Conservation (phyloP, 2,888 invertebrate species). For the Agonum fuliginosum region DNA sequence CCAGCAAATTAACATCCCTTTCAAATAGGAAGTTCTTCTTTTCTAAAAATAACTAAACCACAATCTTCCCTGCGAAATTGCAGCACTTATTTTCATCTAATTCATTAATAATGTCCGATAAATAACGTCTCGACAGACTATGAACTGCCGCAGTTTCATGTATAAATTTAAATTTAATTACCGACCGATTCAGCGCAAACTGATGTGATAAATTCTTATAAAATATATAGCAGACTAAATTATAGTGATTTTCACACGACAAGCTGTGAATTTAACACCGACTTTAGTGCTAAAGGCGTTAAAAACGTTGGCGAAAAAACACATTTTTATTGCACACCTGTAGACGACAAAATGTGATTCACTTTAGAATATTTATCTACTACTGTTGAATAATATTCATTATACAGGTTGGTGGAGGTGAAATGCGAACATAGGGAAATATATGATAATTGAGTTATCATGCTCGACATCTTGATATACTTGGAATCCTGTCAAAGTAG, state of each 20-base stretch:
- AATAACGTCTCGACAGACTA: neutral
- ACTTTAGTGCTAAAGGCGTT: too few relatives aligned
- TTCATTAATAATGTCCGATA: neutral
- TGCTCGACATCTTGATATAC: too few relatives aligned
- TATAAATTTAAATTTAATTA: conserved; percentile 50
- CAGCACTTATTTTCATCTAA: neutral
- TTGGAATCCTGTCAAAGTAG: too few relatives aligned
- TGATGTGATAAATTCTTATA: neutral
- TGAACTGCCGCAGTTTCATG: conserved; percentile 35
- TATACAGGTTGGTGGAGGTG: too few relatives aligned
- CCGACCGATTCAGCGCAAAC: neutral
- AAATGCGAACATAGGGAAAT: too few relatives aligned
- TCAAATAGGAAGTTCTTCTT: too few relatives aligned
- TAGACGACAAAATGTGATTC: neutral
- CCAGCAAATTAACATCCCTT: too few relatives aligned
- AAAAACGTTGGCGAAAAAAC: neutral
- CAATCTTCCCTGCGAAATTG: neutral
- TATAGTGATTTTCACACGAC: neutral
- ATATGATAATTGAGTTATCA: too few relatives aligned
- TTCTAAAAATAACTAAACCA: too few relatives aligned
- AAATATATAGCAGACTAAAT: neutral
- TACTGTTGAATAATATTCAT: too few relatives aligned
- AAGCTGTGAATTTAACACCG: too few relatives aligned
- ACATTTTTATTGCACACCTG: conserved; percentile 2
- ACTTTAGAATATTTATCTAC: too few relatives aligned